Conservation (phyloP, 2,888 invertebrate species). For the Ormyrus labotus region DNA sequence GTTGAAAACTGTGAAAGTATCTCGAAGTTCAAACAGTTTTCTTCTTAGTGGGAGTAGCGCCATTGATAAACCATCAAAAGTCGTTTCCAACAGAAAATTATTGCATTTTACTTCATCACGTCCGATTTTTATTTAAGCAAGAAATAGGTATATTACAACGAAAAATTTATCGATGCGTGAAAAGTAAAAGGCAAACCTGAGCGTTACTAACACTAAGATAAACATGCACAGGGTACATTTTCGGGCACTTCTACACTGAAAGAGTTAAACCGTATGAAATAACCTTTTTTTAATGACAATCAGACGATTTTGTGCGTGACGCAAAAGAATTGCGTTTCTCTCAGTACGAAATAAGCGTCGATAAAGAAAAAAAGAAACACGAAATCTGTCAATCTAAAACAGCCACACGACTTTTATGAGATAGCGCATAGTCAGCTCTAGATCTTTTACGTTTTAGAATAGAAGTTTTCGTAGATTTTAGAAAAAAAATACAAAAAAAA, state of each 20-base stretch:
- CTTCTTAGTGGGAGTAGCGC: slow-evolving; percentile 8
- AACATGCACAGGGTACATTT: slow-evolving; percentile 1
- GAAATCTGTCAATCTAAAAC: background rate
- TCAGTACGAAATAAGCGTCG: background rate
- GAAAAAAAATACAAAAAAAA: background rate
- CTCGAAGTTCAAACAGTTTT: slow-evolving; percentile 14
- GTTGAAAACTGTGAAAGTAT: background rate
- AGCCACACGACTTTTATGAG: slow-evolving; percentile 23
- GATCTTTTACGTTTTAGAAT: slow-evolving; percentile 44
- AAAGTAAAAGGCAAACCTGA: slow-evolving; percentile 9
- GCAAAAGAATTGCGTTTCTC: slow-evolving; percentile 34
- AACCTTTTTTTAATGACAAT: background rate
- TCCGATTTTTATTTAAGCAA: background rate
- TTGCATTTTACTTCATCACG: slow-evolving; percentile 9
- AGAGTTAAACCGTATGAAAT: slow-evolving; percentile 30
- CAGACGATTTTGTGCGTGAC: slow-evolving; percentile 15
- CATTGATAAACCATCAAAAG: background rate
- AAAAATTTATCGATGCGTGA: no score
- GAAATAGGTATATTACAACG: no score
- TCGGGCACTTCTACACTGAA: slow-evolving; percentile 39
- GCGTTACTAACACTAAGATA: background rate
- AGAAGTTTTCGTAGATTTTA: slow-evolving; percentile 42
- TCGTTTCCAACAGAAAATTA: background rate
- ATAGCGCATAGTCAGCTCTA: slow-evolving; percentile 35
- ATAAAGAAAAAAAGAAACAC: no score